phyloP scores from a whole-genome alignment of 2,888 invertebrate genomes.

The Rutpela maculata region DNA sequence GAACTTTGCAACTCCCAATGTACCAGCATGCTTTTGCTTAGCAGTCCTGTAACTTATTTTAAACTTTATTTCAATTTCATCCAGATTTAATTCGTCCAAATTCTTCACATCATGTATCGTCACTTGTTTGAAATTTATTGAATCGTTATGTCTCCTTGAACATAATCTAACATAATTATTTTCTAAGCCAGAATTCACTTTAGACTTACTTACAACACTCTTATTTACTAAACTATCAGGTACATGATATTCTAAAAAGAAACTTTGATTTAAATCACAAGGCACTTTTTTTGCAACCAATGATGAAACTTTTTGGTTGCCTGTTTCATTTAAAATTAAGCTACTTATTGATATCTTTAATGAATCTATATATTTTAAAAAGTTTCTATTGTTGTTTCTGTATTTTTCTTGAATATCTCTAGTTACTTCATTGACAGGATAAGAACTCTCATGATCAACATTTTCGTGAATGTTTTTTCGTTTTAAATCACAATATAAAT shows the following conservation, averaged over 20 bases:
- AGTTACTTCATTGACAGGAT: slow-evolving; percentile 48
- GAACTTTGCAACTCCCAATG: slow-evolving; percentile 73
- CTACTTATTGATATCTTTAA: slow-evolving; percentile 73
- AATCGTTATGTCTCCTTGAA: slow-evolving; percentile 66
- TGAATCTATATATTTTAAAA: slow-evolving; percentile 71
- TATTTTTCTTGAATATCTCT: slow-evolving; percentile 54
- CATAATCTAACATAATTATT: slow-evolving; percentile 69
- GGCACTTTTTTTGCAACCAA: slow-evolving; percentile 56
- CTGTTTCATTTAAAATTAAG: slow-evolving; percentile 72
- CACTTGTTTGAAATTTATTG: slow-evolving; percentile 73
- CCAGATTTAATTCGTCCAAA: slow-evolving; percentile 65
- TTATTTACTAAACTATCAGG: slow-evolving; percentile 67
- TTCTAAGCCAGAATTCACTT: slow-evolving; percentile 70
- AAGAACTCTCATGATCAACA: slow-evolving; percentile 16
- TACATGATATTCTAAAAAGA: slow-evolving; percentile 74
- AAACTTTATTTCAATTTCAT: slow-evolving; percentile 70
- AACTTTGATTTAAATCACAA: slow-evolving; percentile 66
- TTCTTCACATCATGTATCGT: slow-evolving; percentile 72
- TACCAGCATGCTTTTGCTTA: slow-evolving; percentile 72
- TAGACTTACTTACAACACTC: slow-evolving; percentile 63
- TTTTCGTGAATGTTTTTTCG: slow-evolving; percentile 38
- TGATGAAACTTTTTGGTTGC: slow-evolving; percentile 71
- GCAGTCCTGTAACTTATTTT: slow-evolving; percentile 73
- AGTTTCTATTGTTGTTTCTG: slow-evolving; percentile 43
- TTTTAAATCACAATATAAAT: slow-evolving; percentile 60